Percentiles rank a stretch among this genome's conserved stretches.
phyloP scores from a whole-genome alignment of 2,888 invertebrate genomes.

The Drosophila subquinaria region DNA sequence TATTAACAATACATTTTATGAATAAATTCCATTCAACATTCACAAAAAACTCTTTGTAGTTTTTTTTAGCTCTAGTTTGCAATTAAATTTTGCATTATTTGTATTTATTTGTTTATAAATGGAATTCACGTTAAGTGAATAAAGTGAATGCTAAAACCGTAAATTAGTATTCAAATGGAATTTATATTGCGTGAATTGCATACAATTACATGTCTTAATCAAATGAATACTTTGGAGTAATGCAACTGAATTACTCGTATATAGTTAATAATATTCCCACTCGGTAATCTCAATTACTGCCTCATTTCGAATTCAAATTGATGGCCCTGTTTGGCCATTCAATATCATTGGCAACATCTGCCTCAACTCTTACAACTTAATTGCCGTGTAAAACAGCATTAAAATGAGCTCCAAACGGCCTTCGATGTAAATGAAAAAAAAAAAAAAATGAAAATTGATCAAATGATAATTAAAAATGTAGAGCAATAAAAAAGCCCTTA shows the following conservation, averaged over 20 bases:
- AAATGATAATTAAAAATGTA: conserved; percentile 78
- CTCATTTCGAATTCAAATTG: conserved; percentile 43
- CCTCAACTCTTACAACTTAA: conserved; percentile 60
- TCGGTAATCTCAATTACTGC: conserved; percentile 36
- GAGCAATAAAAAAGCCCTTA: conserved; percentile 67
- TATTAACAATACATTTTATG: not conserved
- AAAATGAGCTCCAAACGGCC: conserved; percentile 44
- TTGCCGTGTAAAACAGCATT: conserved; percentile 70
- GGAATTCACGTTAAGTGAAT: conserved; percentile 44
- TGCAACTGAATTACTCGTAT: not conserved
- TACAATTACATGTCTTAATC: conserved; percentile 7
- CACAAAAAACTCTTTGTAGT: not conserved
- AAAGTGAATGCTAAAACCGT: conserved; percentile 5
- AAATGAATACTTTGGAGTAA: conserved; percentile 2
- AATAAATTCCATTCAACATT: not conserved
- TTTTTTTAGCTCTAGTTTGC: not conserved
- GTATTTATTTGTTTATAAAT: conserved; percentile 26
- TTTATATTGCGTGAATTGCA: conserved; percentile 40
- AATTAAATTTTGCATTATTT: conserved; percentile 5
- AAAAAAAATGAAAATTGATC: conserved; percentile 56
- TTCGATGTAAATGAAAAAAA: conserved; percentile 17
- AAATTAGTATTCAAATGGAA: conserved; percentile 16
- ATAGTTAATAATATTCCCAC: conserved; percentile 7
- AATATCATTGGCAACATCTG: conserved; percentile 45
- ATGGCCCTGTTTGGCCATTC: conserved; percentile 29